These are phyloP conservation scores for Hippocampus abdominalis DNA, from an alignment of 2,113 vertebrate species.

Conservation along the genomic window DNA sequence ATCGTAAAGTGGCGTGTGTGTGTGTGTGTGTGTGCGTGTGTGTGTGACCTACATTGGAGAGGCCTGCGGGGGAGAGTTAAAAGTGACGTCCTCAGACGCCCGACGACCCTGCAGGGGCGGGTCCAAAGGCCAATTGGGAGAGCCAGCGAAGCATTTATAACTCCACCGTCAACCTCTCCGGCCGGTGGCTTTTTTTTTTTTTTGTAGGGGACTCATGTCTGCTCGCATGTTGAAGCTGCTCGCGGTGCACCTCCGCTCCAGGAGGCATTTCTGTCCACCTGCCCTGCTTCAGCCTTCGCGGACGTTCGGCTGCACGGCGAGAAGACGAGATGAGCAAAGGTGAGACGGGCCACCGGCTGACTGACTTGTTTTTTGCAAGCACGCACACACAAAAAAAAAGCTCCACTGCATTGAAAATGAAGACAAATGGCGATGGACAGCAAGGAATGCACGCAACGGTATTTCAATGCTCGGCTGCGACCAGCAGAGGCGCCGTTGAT, in stretches of 20 bases:
- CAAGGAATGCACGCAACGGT: background rate
- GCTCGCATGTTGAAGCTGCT: conserved; percentile 46
- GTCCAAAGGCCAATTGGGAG: background rate
- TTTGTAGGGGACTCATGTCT: conserved; percentile 44
- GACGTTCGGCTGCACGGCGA: conserved; percentile 48
- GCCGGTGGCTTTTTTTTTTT: background rate
- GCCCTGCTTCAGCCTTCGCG: conserved; percentile 25
- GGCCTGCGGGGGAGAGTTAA: conserved; percentile 1
- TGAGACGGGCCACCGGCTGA: conserved; percentile 31
- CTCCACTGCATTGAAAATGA: background rate
- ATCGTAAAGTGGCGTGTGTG: too few species aligned
- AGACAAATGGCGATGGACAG: background rate
- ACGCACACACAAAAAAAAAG: background rate
- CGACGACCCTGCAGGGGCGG: background rate
- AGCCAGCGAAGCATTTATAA: background rate
- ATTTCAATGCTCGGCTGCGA: too few species aligned
- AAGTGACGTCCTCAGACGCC: conserved; percentile 20
- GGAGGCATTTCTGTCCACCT: conserved; percentile 24
- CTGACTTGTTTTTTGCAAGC: background rate
- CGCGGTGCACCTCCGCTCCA: conserved; percentile 22
- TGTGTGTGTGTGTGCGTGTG: too few species aligned
- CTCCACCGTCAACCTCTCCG: background rate
- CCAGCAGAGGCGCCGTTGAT: too few species aligned
- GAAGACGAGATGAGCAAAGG: conserved; percentile 46
- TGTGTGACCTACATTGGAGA: conserved; percentile 20